These are phyloP conservation scores for Aramus guarauna DNA, from an alignment of 2,113 vertebrate genomes.

Conservation along the genomic window DNA sequence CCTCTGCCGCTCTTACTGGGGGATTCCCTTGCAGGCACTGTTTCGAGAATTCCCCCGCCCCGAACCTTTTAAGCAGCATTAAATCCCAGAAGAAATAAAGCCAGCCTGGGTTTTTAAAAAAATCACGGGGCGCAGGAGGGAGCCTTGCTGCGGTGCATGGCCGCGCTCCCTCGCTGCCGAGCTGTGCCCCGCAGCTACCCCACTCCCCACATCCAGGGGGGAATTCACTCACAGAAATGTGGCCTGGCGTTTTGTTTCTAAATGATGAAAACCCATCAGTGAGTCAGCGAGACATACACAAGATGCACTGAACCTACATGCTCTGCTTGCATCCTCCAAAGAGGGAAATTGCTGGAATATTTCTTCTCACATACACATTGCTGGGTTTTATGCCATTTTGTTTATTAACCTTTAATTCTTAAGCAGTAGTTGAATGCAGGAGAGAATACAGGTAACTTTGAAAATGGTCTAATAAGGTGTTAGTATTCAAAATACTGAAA, in stretches of 20 bases:
- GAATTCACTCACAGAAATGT: background rate
- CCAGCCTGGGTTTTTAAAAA: background rate
- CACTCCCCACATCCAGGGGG: fast-evolving
- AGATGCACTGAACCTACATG: background rate
- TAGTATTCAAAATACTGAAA: background rate
- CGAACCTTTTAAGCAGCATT: background rate
- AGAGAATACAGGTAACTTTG: background rate
- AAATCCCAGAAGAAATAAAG: background rate
- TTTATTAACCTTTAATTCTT: background rate
- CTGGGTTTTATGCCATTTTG: background rate
- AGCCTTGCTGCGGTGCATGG: fast-evolving
- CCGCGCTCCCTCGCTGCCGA: background rate
- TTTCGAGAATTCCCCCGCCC: background rate
- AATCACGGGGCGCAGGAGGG: background rate
- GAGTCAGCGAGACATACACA: background rate
- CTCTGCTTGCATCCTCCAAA: fast-evolving
- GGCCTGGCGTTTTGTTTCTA: background rate
- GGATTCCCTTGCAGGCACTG: background rate
- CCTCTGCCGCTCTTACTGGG: fast-evolving
- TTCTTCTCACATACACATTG: background rate
- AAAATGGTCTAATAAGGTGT: background rate
- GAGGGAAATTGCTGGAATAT: background rate
- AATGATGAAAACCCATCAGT: background rate
- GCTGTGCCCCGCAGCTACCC: background rate
- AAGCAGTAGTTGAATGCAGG: background rate